Evolutionary conservation across 2,113 vertebrate species (phyloP), one percentile per base, ranked within the genome.

Genomic region (Oncorhynchus gorbuscha): DNA sequence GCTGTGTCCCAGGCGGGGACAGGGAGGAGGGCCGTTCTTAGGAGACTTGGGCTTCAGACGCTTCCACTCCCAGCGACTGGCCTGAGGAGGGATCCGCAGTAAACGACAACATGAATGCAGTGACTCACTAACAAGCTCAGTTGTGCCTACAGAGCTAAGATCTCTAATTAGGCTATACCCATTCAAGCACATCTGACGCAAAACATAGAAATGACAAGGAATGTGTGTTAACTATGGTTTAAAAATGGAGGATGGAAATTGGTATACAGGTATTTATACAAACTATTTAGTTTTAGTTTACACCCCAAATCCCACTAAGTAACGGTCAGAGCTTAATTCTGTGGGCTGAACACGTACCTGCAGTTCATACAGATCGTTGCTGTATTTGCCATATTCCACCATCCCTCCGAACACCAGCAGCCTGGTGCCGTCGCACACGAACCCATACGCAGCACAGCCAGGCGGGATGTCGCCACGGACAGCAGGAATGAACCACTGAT

Each of bases 1-100:
- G 85, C 95, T 97, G 88, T 97, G 96, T 51, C 96, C 96, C 71
- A 97, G 92, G 1, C 96, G 92, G 87, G 96, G 96, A 77, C 96
- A 96, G 55, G 96, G 96, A 71, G 94, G 93, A 28, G 90, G 93
- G 76, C 95, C 95, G 70, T 92, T 92, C 73, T 94, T 91, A 45
- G 95, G 94, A 73, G 94, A 87, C 69, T 95, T 95, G 71, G 95
- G 85, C 80, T 95, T 95, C 58, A 95, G 88, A 49, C 92, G 90
- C 85, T 95, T 95, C 95, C 95, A 95, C 71, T 95, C 95, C 95
- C 95, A 95, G 20, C 95, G 86, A 79, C 94, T 95, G 51, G 95
- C 95, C 95, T 95, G 85, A 3, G 24, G 20, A 5, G 24, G n/a
- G n/a, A 64, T 45, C 22, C 14, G 35, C 16, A 14, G 30, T 20